Conservation (phyloP, 2,888 invertebrate species). For the Theretra japonica region DNA sequence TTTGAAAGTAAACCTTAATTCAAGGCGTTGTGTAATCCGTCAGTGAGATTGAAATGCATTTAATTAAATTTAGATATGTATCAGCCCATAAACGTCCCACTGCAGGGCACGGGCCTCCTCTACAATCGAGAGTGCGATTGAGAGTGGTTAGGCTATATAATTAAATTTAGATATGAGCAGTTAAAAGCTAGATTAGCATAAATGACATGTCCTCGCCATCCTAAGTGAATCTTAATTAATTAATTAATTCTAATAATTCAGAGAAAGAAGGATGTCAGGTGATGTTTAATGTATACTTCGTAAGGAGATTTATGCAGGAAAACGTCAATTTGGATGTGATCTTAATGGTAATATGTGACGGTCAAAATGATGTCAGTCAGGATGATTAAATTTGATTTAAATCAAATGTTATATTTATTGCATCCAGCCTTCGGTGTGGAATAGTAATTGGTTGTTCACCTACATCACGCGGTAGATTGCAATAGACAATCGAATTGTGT, state of each 20-base stretch:
- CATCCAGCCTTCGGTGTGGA: neutral
- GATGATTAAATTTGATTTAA: neutral
- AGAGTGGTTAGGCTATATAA: no score
- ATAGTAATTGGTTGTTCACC: neutral
- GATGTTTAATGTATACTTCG: slow-evolving; percentile 17
- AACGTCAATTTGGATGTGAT: slow-evolving; percentile 22
- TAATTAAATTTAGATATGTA: neutral
- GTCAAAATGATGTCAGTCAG: neutral
- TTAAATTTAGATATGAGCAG: neutral
- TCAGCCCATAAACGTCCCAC: no score
- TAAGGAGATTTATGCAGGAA: slow-evolving; percentile 16
- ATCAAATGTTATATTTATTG: neutral
- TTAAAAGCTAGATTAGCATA: slow-evolving; percentile 5
- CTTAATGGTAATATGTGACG: slow-evolving; percentile 12
- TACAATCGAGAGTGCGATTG: no score
- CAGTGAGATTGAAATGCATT: neutral
- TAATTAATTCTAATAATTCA: slow-evolving; percentile 25
- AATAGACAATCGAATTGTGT: no score
- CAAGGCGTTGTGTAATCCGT: no score
- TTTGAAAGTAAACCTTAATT: no score
- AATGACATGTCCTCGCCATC: neutral
- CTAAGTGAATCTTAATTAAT: slow-evolving; percentile 17
- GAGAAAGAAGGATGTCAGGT: slow-evolving; percentile 23
- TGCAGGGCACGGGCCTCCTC: no score
- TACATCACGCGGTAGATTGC: no score